A percentile compares a stretch with the other conserved stretches of the same genome.
phyloP scores from a whole-genome alignment of 2,113 vertebrate genomes.

The Eurypyga helias region DNA sequence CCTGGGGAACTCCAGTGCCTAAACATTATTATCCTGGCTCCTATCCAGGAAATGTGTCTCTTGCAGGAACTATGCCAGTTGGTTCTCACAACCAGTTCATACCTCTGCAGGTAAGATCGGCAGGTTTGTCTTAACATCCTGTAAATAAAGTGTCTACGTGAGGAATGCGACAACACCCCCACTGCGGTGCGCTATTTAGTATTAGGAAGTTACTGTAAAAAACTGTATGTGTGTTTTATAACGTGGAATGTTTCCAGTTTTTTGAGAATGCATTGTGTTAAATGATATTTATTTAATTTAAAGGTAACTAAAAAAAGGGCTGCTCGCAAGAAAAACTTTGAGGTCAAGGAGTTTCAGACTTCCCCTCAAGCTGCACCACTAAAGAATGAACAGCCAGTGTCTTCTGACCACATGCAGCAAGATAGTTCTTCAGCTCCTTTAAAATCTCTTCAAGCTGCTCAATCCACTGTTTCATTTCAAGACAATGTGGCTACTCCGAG shows the following conservation, averaged over 20 bases:
- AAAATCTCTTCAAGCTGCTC: slow-evolving; percentile 59
- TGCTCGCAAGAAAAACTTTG: slow-evolving; percentile 87
- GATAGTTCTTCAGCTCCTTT: slow-evolving; percentile 54
- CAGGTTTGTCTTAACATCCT: background rate
- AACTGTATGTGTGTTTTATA: slow-evolving; percentile 21
- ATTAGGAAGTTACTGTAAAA: background rate
- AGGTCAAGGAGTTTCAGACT: slow-evolving; percentile 82
- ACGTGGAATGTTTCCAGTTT: slow-evolving; percentile 32
- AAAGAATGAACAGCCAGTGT: slow-evolving; percentile 70
- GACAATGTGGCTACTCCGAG: slow-evolving; percentile 71
- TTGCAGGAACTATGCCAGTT: slow-evolving; percentile 74
- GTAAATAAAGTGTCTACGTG: background rate
- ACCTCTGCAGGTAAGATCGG: slow-evolving; percentile 88
- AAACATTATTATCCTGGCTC: slow-evolving; percentile 85
- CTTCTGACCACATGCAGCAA: slow-evolving; percentile 68
- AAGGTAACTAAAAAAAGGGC: slow-evolving; percentile 98
- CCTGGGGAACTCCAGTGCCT: slow-evolving; percentile 83
- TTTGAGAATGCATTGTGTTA: slow-evolving; percentile 53
- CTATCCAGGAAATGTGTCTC: slow-evolving; percentile 78
- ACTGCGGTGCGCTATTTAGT: background rate
- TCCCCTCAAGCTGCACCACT: slow-evolving; percentile 72
- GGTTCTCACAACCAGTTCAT: slow-evolving; percentile 95
- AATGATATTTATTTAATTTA: slow-evolving; percentile 69
- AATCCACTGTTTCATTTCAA: slow-evolving; percentile 56
- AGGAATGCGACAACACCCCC: background rate